Evolutionary conservation across 1,140 invertebrate species (phyloP).

Genomic region (Pemphigus obesinymphae): DNA sequence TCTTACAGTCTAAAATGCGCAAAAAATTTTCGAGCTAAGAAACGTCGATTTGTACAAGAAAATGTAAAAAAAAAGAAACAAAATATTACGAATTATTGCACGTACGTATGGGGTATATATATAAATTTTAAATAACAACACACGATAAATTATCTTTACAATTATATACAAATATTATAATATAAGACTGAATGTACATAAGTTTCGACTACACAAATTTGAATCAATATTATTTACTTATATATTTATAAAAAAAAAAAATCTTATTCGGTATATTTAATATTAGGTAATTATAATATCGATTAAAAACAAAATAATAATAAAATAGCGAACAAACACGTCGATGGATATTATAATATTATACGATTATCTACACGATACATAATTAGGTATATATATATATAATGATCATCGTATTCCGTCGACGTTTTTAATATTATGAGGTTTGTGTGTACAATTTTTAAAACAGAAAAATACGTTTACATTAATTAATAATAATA

Average conservation of each 20-base stretch:
- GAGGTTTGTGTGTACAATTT: too few species aligned
- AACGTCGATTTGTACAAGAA: conserved; percentile 19
- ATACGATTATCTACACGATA: too few species aligned
- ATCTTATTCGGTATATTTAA: neutral
- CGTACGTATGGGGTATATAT: conserved; percentile 25
- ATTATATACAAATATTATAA: conserved; percentile 4
- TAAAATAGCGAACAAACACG: neutral
- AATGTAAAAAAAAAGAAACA: conserved; percentile 17
- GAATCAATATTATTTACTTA: neutral
- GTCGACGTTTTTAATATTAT: too few species aligned
- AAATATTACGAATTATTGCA: conserved; percentile 37
- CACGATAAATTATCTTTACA: conserved; percentile 36
- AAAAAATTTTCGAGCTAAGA: conserved; percentile 25
- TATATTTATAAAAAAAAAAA: neutral
- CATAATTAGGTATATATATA: too few species aligned
- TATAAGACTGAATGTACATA: neutral
- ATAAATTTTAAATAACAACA: conserved; percentile 41
- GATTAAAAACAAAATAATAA: neutral
- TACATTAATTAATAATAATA: too few species aligned
- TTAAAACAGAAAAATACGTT: too few species aligned
- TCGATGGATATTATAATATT: neutral
- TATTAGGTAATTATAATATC: too few species aligned
- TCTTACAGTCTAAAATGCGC: conserved; percentile 14
- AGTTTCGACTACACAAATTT: neutral
- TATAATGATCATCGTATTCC: too few species aligned